These are phyloP conservation scores for Helogale parvula DNA, from an alignment of 2,113 vertebrate species.

Conservation along the genomic window DNA sequence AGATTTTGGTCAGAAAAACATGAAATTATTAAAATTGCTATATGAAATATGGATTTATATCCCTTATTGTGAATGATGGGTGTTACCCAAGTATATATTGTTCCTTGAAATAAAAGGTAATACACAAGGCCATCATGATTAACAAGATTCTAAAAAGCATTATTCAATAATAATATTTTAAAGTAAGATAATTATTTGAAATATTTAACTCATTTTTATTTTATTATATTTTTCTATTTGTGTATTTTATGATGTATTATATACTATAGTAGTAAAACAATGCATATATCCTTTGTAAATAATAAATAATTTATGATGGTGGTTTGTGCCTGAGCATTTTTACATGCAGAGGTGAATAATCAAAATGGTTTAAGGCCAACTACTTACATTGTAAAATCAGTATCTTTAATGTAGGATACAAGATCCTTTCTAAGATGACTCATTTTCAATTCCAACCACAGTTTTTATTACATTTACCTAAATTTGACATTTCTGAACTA, in stretches of 20 bases:
- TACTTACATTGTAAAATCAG: background rate
- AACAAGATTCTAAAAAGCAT: background rate
- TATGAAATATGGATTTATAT: background rate
- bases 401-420: background rate
- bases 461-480: background rate
- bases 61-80: background rate
- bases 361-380: background rate
- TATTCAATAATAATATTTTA: background rate
- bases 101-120: background rate
- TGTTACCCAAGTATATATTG: background rate
- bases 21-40: background rate
- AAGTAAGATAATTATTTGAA: background rate
- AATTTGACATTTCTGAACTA: background rate
- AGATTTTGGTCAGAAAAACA: background rate
- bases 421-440: background rate
- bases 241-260: background rate
- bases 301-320: background rate
- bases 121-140: background rate
- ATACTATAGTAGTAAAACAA: background rate
- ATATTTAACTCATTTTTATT: background rate
- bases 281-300: background rate
- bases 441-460: background rate
- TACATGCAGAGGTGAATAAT: background rate
- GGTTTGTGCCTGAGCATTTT: background rate
- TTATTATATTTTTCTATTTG: background rate